Evolutionary conservation across 2,888 invertebrate genomes (phyloP), one percentile per base, ranked within the genome.

Genomic region (Copidosoma aretas): DNA sequence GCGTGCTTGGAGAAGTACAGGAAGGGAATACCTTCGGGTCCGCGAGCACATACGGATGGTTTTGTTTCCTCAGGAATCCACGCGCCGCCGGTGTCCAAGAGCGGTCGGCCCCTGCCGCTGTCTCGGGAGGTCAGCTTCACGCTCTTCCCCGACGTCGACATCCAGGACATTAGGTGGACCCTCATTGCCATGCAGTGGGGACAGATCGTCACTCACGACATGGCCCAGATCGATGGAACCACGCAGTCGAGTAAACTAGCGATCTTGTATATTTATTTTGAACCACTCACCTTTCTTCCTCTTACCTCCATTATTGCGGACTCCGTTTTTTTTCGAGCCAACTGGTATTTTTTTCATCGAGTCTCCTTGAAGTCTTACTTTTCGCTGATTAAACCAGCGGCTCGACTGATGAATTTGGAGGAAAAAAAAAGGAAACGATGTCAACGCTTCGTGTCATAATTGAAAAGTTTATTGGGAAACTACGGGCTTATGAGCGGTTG

Each of bases 111-210:
- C 14, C 84, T 94, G 57, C 94, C 94, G 0, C 87, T 88, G 63
- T 84, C 92, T 1, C 87, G 94, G 56, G 84, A 88, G n/a, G 84
- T 94, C 19, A 93, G 93, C 73, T 84, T 90, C 56, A 84, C 87
- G 0, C 80, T 92, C 12, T 93, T 92, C 81, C 92, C 92, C 0
- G 91, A 93, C 77, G 85, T 86, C 49, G 88, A 90, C 72, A 82
- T 91, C 5, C 86, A 90, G 8, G 93, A 94, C 83, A 91, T 89
- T 0, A 84, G 89, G 70, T 93, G 89, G 86, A 93, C 91, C 21
- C 84, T 94, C 19, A 89, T 89, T 60, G 89, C 93, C 57, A 92
- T 92, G 88, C 92, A 92, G 76, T 93, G 90, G 87, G 93, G 93
- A 0, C 93, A 93, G 84, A 89, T 93, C 73, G 86, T 93, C 46